Conservation (phyloP, 2,113 vertebrate species). For the Oncorhynchus gorbuscha region DNA sequence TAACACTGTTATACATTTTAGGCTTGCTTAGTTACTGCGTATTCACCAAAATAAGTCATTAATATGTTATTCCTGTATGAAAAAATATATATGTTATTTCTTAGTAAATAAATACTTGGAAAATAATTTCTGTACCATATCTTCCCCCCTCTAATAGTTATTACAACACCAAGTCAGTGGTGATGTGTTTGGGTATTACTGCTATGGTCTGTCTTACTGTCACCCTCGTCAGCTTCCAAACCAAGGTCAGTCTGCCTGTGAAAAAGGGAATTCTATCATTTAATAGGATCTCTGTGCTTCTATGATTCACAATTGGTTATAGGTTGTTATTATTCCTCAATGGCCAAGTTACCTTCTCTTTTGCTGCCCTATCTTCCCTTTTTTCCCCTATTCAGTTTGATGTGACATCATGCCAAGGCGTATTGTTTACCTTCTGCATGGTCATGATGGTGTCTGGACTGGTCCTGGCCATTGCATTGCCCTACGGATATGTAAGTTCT, state of each 20-base stretch:
- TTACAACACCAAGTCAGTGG: constrained; percentile 91
- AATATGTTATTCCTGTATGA: too few relatives aligned
- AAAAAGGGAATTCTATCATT: not conserved
- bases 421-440: constrained; percentile 83
- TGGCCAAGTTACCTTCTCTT: not conserved
- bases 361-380: constrained; percentile 6
- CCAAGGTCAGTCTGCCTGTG: constrained; percentile 74
- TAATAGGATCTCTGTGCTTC: not conserved
- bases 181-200: constrained; percentile 89
- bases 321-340: too few relatives aligned
- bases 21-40: not conserved
- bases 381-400: constrained; percentile 74
- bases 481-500: constrained; percentile 84
- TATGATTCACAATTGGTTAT: too few relatives aligned
- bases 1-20: not conserved
- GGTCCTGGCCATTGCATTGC: constrained; percentile 79
- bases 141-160: constrained; percentile 69
- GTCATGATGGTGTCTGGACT: constrained; percentile 85
- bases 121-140: not conserved
- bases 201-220: constrained; percentile 86
- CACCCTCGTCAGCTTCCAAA: constrained; percentile 91
- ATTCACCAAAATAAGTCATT: not conserved
- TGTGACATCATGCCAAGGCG: constrained; percentile 86
- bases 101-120: not conserved
- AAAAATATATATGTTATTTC: not conserved